phyloP scores from a whole-genome alignment of 2,888 invertebrate species.

The Drosophila engyochracea region DNA sequence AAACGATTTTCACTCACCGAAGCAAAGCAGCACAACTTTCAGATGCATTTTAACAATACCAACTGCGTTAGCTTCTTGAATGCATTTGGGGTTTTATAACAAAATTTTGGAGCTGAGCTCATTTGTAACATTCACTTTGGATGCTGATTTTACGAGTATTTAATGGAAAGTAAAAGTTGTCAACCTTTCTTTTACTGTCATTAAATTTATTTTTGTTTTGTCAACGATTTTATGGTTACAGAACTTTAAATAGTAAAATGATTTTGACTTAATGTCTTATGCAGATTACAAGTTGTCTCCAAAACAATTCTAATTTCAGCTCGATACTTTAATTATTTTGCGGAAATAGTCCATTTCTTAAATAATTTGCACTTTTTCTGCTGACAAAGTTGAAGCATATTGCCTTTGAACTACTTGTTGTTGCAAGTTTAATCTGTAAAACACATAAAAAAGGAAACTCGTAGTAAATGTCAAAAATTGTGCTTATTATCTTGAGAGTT shows the following conservation, averaged over 20 bases:
- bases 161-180: constrained; percentile 44
- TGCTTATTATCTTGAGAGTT: constrained; percentile 61
- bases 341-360: background rate
- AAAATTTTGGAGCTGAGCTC: constrained; percentile 9
- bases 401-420: background rate
- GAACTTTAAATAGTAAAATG: constrained; percentile 34
- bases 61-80: constrained; percentile 25
- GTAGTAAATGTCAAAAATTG: constrained; percentile 56
- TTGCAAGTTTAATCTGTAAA: constrained; percentile 38
- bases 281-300: constrained; percentile 4
- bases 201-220: constrained; percentile 15
- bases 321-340: background rate
- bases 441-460: constrained; percentile 41
- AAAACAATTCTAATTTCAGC: constrained; percentile 10
- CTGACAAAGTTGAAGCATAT: constrained; percentile 22
- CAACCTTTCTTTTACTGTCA: constrained; percentile 8
- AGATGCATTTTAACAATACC: constrained; percentile 37
- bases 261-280: constrained; percentile 26
- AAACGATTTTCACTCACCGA: constrained; percentile 22
- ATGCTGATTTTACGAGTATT: constrained; percentile 25
- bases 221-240: constrained; percentile 4
- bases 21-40: constrained; percentile 30
- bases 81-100: constrained; percentile 43
- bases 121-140: constrained; percentile 6
- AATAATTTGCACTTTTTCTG: constrained; percentile 16